A percentile compares a stretch with the other conserved stretches of the same genome.
Evolutionary conservation across 2,797 vertebrate genomes (phyloP).

Genomic region (Danio jaintianensis): DNA sequence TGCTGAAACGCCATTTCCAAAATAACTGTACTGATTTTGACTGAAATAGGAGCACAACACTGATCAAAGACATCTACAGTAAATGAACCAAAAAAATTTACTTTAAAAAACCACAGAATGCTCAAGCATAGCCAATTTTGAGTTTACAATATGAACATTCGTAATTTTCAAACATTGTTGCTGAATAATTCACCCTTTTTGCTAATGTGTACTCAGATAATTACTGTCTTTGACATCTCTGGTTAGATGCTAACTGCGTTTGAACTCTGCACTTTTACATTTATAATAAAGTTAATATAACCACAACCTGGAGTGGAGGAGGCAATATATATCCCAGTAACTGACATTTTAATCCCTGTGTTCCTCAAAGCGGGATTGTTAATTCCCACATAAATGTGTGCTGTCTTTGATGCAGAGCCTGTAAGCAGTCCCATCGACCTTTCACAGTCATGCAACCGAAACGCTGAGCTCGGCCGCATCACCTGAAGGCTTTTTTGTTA

Average conservation of each 20-base stretch:
- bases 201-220: neutral
- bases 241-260: neutral
- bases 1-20: too few relatives aligned
- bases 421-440: slow-evolving; percentile 19
- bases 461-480: neutral
- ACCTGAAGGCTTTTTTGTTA: slow-evolving; percentile 13
- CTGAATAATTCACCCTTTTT: neutral
- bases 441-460: slow-evolving; percentile 14
- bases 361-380: slow-evolving; percentile 20
- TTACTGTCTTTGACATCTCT: neutral
- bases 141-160: too few relatives aligned
- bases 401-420: slow-evolving; percentile 11
- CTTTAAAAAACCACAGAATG: too few relatives aligned
- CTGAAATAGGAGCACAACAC: too few relatives aligned
- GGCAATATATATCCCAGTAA: neutral
- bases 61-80: too few relatives aligned
- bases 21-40: too few relatives aligned
- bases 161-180: too few relatives aligned
- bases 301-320: neutral
- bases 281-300: neutral
- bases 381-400: slow-evolving; percentile 11
- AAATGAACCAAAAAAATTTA: too few relatives aligned
- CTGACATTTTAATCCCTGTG: slow-evolving; percentile 19
- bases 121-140: too few relatives aligned
- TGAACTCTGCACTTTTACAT: neutral